These are phyloP conservation scores for Hemibagrus guttatus DNA, from an alignment of 2,797 vertebrate genomes.

Conservation along the genomic window DNA sequence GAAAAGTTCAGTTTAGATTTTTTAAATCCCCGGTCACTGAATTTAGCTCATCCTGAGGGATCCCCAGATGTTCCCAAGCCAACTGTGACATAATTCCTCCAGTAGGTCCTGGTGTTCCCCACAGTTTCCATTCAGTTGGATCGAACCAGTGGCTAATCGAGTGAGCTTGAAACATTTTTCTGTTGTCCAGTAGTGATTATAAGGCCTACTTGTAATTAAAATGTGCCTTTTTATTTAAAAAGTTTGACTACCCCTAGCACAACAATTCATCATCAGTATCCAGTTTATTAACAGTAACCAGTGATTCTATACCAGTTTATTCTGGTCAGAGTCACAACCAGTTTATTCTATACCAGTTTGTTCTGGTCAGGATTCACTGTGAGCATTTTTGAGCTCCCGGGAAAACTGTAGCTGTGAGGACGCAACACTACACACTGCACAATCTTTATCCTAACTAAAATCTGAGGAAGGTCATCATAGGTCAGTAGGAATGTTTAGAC, in stretches of 20 bases:
- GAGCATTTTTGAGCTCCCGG: too few species aligned
- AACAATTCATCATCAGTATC: background rate
- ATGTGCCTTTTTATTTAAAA: background rate
- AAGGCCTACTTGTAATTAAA: background rate
- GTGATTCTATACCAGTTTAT: too few species aligned
- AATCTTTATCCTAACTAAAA: conserved; percentile 21
- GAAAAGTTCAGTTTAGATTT: background rate
- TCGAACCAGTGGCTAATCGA: background rate
- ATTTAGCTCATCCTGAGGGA: background rate
- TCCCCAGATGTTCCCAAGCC: background rate
- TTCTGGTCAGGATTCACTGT: too few species aligned
- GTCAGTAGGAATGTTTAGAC: conserved; percentile 38
- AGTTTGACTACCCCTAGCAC: conserved; percentile 2
- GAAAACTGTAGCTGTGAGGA: background rate
- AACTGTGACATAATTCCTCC: background rate
- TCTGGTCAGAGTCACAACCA: too few species aligned
- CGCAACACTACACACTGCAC: background rate
- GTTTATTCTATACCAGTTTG: too few species aligned
- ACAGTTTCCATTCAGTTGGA: background rate
- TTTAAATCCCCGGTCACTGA: background rate
- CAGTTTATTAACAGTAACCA: background rate
- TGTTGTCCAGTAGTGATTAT: background rate
- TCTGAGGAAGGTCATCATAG: conserved; percentile 37
- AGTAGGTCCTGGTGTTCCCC: background rate
- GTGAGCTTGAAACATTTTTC: background rate